Evolutionary conservation across 1,140 invertebrate genomes (phyloP), one percentile per base, ranked within the genome.

Genomic region (Olivierus martensii): DNA sequence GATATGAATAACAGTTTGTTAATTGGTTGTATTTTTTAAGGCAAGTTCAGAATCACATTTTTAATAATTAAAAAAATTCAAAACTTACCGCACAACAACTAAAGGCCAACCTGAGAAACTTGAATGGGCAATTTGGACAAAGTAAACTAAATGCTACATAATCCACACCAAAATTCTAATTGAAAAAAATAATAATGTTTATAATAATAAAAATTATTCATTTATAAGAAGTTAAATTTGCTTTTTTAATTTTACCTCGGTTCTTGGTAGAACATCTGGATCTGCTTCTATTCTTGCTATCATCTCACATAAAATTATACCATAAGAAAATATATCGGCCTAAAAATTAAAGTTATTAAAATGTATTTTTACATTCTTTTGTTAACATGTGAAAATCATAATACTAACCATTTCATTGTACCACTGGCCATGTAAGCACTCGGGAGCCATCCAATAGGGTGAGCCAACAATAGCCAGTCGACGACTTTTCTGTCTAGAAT

Each of bases 391-490:
- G 9, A 6, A 28, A 28, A 28, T 2, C 4, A 28, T 6, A 28
- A 56, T 28, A 58, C 63, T 62, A 59, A 74, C 74, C 61, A 69
- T 69, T 62, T 77, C 70, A 65, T 76, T 67, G 58, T 79, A 96
- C 78, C 82, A 89, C 53, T 85, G 76, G 18, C 89, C 89, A 65
- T 86, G 84, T 22, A 98, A 75, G 64, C 90, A 93, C 71, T 98
- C 93, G 10, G 93, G 93, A 42, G 91, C 91, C 81, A 96, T 95
- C 91, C 91, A 97, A 71, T 93, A 96, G 0, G 90, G 89, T 17
- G 88, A 92, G 1, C 91, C 91, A 44, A 94, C 92, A 42, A 84
- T 87, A 49, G 85, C 82, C 42, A 94, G 67, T 38, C 83, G 58
- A 36, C 55, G 59, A 38, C 46, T 57, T 42, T 48, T 19, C 42